Evolutionary conservation across 2,113 vertebrate species (phyloP), one percentile per base, ranked within the genome.

Genomic region (Phycodurus eques): DNA sequence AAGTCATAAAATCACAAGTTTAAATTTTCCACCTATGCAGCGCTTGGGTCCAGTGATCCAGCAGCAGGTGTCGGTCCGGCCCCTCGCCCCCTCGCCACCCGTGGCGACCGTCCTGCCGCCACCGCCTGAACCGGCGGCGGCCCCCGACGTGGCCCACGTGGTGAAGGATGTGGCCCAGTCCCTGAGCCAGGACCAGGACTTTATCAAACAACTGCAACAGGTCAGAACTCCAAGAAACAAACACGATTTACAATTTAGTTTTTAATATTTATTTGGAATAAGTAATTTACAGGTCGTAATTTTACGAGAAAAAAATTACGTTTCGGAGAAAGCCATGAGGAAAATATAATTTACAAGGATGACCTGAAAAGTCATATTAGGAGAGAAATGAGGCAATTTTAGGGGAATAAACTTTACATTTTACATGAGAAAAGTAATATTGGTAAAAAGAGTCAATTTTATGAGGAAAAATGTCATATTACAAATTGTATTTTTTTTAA

Each of bases 131-230:
- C 72, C 78, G 2, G 65, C 83, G 19, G 76, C 74, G 62, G 80
- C 46, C n/a, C 75, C 88, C 44, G 87, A 89, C 35, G 64, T 87
- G 69, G 85, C 65, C 70, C 87, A 80, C 42, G 84, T 51, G 14
- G 81, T 80, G 77, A 89, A 92, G 42, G 85, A 86, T 82, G 83
- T 75, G 70, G 67, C 80, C 65, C 74, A 83, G 49, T 76, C 82
- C 22, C 39, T 81, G 81, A 68, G 77, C 72, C 87, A 82, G 60
- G 91, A 88, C 83, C 88, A 92, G 74, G 84, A 77, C 82, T 91
- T 91, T 67, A 85, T 91, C 74, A 90, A 91, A 66, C 87, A 87
- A 68, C 73, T 91, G 63, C 88, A 91, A 74, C 89, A 92, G 91
- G 92, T 92, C n/a, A 78, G 85, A 67, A 43, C 44, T 0, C 11